phyloP scores from a whole-genome alignment of 2,113 vertebrate genomes.

The Oreochromis aureus region DNA sequence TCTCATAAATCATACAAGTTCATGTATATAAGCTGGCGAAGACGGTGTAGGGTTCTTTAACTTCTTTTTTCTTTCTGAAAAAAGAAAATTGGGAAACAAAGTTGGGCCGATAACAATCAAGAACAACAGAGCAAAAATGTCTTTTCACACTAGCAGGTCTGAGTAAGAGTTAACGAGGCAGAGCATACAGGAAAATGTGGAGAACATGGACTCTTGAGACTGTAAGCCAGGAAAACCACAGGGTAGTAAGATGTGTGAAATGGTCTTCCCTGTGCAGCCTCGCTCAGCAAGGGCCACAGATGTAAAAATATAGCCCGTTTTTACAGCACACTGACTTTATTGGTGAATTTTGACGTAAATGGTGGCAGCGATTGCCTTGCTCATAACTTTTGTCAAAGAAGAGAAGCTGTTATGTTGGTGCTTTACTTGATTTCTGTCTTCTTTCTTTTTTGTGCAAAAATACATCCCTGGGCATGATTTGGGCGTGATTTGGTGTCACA shows the following conservation, averaged over 20 bases:
- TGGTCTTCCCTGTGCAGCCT: conserved; percentile 47
- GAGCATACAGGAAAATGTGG: conserved; percentile 29
- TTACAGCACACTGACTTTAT: conserved; percentile 52
- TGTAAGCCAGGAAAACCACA: conserved; percentile 47
- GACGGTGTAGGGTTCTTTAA: not conserved
- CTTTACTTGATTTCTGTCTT: conserved; percentile 1
- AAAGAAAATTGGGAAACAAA: conserved; percentile 46
- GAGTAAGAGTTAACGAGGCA: conserved; percentile 64
- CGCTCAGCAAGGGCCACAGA: conserved; percentile 56
- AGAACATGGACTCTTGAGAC: conserved; percentile 36
- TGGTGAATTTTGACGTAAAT: conserved; percentile 38
- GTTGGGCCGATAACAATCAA: conserved; percentile 26
- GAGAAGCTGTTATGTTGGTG: not conserved
- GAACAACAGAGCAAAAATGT: conserved; percentile 29
- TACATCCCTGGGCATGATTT: not conserved
- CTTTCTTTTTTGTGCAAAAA: conserved; percentile 3
- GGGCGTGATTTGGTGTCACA: not conserved
- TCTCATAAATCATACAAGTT: conserved; percentile 3
- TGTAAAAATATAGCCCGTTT: conserved; percentile 57
- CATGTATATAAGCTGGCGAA: not conserved
- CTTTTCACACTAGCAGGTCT: conserved; percentile 49
- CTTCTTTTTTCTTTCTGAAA: not conserved
- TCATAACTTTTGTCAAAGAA: conserved; percentile 5
- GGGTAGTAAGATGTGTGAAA: conserved; percentile 64
- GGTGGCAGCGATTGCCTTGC: not conserved